Base-by-base conservation (phyloP, 1,140 invertebrate species). In the Anastatus disparis region DNA sequence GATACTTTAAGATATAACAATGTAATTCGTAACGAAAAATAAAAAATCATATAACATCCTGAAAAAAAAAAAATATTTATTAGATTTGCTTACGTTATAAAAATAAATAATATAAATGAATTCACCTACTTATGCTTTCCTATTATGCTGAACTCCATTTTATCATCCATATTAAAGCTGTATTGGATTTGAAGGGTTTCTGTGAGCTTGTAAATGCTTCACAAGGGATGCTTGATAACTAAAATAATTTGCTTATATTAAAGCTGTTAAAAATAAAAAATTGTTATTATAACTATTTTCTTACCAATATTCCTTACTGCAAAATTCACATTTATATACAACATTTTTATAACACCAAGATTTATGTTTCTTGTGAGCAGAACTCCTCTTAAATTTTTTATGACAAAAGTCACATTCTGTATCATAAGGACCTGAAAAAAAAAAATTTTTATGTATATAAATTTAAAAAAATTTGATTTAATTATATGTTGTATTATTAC, bases 301-400 rank as follows among this genome's bases (percentile, higher is more conserved):
- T 78, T 78, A 79, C 78, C 75, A 78, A 44, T 79, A 79, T 2
- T 15, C 52, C 66, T 59, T 79, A 9, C 29, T 29, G 52, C 78
- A 79, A 15, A 68, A 70, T 12, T 74, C 27, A 52, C 78, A 79
- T 8, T 53, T 68, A 38, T 70, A 76, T 50, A 20, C 44, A 2
- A 56, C 29, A 61, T 29, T 26, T 61, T 56, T 62, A 69, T 71
- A 1, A 46, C 22, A 31, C 77, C 78, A 48, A 46, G n/a, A 61
- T 29, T 62, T 17, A 58, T 79, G 78, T 40, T 73, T 77, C 44
- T 74, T 75, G 58, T 78, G 75, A 6, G 72, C 66, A 69, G 70
- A 73, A 26, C 71, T 77, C 62, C 65, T 70, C 38, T 55, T 71
- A 52, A 72, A 79, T 52, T 76, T 29, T 48, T 59, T 74, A 35